A percentile compares a stretch with the other conserved stretches of the same genome.
These are phyloP conservation scores for Nannospalax galili DNA, from an alignment of 2,113 vertebrate species.

Conservation along the genomic window DNA sequence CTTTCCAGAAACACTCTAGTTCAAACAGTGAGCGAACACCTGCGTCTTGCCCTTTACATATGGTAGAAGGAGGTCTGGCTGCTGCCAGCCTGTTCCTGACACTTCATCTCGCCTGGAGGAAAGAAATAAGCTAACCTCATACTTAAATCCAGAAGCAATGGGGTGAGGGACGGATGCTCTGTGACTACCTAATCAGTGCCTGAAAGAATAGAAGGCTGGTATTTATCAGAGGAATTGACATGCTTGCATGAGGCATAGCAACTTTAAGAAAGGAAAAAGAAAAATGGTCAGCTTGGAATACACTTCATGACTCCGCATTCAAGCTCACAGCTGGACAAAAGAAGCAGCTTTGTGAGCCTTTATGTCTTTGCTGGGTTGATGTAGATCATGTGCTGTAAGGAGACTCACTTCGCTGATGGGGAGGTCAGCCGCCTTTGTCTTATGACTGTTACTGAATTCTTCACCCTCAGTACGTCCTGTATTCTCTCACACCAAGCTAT, in stretches of 20 bases:
- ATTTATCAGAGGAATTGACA: background rate
- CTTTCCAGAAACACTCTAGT: background rate
- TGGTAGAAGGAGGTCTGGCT: background rate
- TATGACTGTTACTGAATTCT: background rate
- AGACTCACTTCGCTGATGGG: background rate
- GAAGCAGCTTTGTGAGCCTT: background rate
- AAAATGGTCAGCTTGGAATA: background rate
- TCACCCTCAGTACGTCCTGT: background rate
- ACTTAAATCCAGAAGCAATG: slow-evolving; percentile 11
- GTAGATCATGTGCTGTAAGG: background rate
- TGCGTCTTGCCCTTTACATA: background rate
- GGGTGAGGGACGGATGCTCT: background rate
- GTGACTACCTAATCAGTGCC: background rate
- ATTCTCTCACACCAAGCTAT: background rate
- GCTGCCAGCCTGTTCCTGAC: background rate
- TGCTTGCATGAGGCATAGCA: background rate
- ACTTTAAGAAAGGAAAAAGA: background rate
- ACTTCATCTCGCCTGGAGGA: background rate
- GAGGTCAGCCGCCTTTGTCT: background rate
- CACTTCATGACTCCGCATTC: background rate
- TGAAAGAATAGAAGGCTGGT: background rate
- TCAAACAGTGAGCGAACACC: slow-evolving; percentile 29
- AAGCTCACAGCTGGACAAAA: background rate
- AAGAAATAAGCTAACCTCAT: background rate
- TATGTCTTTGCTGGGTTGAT: background rate